Conservation (phyloP, 1,140 invertebrate genomes). For the Macrostomum lignano region DNA sequence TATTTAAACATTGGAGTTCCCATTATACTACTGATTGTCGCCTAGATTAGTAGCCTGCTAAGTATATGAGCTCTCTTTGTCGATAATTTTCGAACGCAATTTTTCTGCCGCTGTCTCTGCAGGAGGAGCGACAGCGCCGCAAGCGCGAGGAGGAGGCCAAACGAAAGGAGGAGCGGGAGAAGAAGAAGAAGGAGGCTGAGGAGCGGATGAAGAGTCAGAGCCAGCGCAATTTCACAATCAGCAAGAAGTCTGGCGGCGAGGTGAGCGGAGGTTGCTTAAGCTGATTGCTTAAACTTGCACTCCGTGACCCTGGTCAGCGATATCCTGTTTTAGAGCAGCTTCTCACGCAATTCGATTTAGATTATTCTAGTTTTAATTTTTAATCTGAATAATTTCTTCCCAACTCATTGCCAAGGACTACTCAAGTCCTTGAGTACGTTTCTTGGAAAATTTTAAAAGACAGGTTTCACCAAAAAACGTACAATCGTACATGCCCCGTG, state of each 20-base stretch:
- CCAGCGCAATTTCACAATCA: constrained; percentile 64
- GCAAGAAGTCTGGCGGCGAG: constrained; percentile 49
- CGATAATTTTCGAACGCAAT: not conserved
- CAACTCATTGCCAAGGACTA: not conserved
- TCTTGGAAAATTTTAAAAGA: too few species aligned
- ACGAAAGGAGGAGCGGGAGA: constrained; percentile 51
- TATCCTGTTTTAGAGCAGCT: too few species aligned
- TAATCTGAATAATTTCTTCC: not conserved
- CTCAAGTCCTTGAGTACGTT: constrained; percentile 32
- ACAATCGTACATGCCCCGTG: too few species aligned
- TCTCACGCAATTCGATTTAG: too few species aligned
- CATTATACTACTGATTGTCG: not conserved
- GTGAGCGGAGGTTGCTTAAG: too few species aligned
- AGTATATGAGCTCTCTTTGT: too few species aligned
- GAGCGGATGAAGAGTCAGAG: constrained; percentile 13
- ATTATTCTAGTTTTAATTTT: not conserved
- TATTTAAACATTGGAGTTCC: not conserved
- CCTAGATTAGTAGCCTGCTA: too few species aligned
- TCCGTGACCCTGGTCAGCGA: too few species aligned
- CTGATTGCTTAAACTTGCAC: too few species aligned
- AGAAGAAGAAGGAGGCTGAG: constrained; percentile 12
- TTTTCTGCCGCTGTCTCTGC: not conserved
- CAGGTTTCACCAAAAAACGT: too few species aligned
- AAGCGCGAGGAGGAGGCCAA: constrained; percentile 40
- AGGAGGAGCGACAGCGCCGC: constrained; percentile 9